Conservation (phyloP, 2,113 vertebrate genomes). For the Proteles cristata region DNA sequence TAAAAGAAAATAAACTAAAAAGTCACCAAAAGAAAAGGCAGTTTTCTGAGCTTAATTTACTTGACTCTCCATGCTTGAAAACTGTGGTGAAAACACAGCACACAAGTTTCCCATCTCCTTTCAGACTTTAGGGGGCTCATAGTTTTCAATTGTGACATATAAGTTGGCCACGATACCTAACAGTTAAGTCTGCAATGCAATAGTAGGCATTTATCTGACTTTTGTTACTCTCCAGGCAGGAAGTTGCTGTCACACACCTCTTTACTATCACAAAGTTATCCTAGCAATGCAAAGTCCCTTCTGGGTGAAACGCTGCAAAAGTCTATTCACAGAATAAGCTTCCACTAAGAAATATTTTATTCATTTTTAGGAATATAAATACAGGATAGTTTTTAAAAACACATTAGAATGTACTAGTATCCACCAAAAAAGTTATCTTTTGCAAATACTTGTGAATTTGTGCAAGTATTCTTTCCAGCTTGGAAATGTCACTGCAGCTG, state of each 20-base stretch:
- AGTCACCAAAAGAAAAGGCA: not conserved
- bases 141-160: not conserved
- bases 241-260: not conserved
- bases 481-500: conserved; percentile 86
- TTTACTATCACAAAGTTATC: conserved; percentile 19
- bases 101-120: not conserved
- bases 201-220: not conserved
- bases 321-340: conserved; percentile 48
- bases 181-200: not conserved
- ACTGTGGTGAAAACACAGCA: not conserved
- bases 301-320: conserved; percentile 48
- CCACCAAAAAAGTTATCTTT: conserved; percentile 77
- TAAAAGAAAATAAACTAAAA: not conserved
- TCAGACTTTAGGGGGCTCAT: not conserved
- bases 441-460: conserved; percentile 81
- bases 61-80: not conserved
- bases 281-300: conserved; percentile 35
- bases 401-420: conserved; percentile 77
- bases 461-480: conserved; percentile 79
- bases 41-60: not conserved
- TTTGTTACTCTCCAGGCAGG: not conserved
- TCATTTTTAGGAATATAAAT: conserved; percentile 69
- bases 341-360: conserved; percentile 74
- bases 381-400: conserved; percentile 74
- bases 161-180: not conserved